A percentile compares a stretch with the other conserved stretches of the same genome.
Evolutionary conservation across 1,140 invertebrate species (phyloP).

Genomic region (Polyergus mexicanus): DNA sequence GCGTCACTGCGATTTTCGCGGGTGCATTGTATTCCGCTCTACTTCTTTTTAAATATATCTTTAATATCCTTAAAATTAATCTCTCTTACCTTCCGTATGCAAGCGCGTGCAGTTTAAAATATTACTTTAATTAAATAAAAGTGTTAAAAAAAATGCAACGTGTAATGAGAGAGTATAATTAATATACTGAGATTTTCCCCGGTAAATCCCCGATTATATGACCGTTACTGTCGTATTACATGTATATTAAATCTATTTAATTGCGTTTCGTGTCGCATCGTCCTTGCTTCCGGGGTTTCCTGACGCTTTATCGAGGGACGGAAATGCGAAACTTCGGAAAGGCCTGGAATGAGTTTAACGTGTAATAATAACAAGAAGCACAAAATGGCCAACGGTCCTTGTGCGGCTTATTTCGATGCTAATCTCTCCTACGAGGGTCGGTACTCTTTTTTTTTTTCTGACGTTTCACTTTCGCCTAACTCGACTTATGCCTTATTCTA

Average conservation of each 20-base stretch:
- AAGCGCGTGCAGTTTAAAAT: slow-evolving; percentile 4
- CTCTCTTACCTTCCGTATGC: slow-evolving; percentile 11
- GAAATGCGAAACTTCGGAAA: slow-evolving; percentile 61
- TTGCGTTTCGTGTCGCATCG: neutral
- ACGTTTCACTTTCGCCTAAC: slow-evolving; percentile 79
- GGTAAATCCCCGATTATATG: slow-evolving; percentile 34
- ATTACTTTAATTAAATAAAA: slow-evolving; percentile 55
- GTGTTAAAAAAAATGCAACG: slow-evolving; percentile 29
- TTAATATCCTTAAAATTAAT: slow-evolving; percentile 56
- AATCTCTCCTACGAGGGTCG: slow-evolving; percentile 81
- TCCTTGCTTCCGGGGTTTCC: slow-evolving; percentile 67
- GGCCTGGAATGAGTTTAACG: slow-evolving; percentile 61
- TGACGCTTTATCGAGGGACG: slow-evolving; percentile 51
- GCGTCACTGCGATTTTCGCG: slow-evolving; percentile 10
- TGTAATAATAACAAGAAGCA: slow-evolving; percentile 76
- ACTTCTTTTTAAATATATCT: slow-evolving; percentile 12
- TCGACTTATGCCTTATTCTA: slow-evolving; percentile 83
- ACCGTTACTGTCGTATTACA: slow-evolving; percentile 10
- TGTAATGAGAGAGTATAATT: slow-evolving; percentile 43
- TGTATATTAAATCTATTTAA: slow-evolving; percentile 47
- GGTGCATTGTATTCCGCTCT: slow-evolving; percentile 21
- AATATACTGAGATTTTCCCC: slow-evolving; percentile 20
- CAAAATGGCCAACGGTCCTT: slow-evolving; percentile 74
- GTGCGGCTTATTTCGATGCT: slow-evolving; percentile 80
- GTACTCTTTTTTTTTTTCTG: slow-evolving; percentile 72